Evolutionary conservation across 2,888 invertebrate species (phyloP), one percentile per base, ranked within the genome.

Genomic region (Halictus quadricinctus): DNA sequence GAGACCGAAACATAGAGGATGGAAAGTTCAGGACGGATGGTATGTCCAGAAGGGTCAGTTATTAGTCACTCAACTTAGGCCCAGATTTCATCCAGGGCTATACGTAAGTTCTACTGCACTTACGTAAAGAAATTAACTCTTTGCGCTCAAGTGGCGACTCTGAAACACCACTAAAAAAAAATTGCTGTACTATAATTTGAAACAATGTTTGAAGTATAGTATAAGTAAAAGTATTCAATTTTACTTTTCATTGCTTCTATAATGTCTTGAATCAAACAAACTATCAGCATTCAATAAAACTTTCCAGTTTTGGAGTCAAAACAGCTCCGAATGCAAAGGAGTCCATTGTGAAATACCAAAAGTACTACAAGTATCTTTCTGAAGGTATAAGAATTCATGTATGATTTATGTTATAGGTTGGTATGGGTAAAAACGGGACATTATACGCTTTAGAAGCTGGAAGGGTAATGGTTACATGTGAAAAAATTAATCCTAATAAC

Each of bases 381-480:
- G 50, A 70, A 70, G 13, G n/a, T 43, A 43, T 43, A 70, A n/a
- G 12, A 70, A n/a, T 43, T n/a, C 1, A 70, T 70, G 41, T 50
- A 29, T 50, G 18, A 29, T 70, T 43, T 69, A 72, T 77, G 10
- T 88, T 64, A 64, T 94, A 98, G 98, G 98, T 98, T 90, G 98
- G 98, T 0, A 96, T 98, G 89, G 97, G 97, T 5, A 95, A 95
- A 78, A 97, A 98, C 93, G 97, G 97, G 0, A 97, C 97, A 1
- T 94, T 99, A 2, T 97, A 96, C 95, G 98, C 99, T 0, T 95
- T 98, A 93, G 96, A 97, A 91, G 95, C 97, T 64, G 99, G 99
- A 0, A 96, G 95, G 92, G 98, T 99, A 0, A 94, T 97, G 25
- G 95, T 98, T 0, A 97, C 98, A 0, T 97, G 97, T 95, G 99